These are phyloP conservation scores for Megalonaias nervosa DNA, from an alignment of 1,140 invertebrate species.

Conservation along the genomic window DNA sequence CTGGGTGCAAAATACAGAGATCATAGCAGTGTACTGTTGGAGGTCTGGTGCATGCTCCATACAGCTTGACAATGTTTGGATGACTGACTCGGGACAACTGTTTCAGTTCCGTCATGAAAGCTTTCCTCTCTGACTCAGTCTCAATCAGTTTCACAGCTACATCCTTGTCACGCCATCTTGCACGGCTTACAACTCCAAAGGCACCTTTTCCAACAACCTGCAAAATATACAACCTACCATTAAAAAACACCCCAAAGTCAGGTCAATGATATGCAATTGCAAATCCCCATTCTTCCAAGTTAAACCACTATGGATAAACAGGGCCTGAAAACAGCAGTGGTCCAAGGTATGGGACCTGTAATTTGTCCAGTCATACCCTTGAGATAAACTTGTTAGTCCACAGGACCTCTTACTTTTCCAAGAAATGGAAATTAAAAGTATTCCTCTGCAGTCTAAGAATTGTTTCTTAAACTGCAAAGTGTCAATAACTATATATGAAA, in stretches of 20 bases:
- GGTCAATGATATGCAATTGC: background rate
- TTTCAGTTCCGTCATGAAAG: slow-evolving; percentile 70
- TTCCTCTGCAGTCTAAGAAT: too few relatives aligned
- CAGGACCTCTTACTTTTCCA: too few relatives aligned
- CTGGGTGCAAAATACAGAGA: too few relatives aligned
- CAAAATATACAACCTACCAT: slow-evolving; percentile 2
- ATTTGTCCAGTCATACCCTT: too few relatives aligned
- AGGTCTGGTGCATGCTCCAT: slow-evolving; percentile 83
- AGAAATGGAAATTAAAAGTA: too few relatives aligned
- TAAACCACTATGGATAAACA: background rate
- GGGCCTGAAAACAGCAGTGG: background rate
- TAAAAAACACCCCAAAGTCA: background rate
- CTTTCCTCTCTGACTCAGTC: slow-evolving; percentile 84
- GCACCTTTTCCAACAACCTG: slow-evolving; percentile 90
- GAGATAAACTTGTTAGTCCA: too few relatives aligned
- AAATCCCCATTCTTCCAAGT: background rate
- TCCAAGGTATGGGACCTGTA: too few relatives aligned
- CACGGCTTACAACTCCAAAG: slow-evolving; percentile 92
- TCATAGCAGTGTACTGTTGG: slow-evolving; percentile 38
- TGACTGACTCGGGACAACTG: slow-evolving; percentile 93
- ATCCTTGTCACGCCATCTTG: slow-evolving; percentile 85
- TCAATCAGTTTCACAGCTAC: slow-evolving; percentile 96
- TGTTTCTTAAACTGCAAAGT: too few relatives aligned
- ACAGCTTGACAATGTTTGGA: slow-evolving; percentile 95
- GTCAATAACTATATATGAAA: too few relatives aligned